Conservation (phyloP, 2,113 vertebrate species). For the Noctilio leporinus region DNA sequence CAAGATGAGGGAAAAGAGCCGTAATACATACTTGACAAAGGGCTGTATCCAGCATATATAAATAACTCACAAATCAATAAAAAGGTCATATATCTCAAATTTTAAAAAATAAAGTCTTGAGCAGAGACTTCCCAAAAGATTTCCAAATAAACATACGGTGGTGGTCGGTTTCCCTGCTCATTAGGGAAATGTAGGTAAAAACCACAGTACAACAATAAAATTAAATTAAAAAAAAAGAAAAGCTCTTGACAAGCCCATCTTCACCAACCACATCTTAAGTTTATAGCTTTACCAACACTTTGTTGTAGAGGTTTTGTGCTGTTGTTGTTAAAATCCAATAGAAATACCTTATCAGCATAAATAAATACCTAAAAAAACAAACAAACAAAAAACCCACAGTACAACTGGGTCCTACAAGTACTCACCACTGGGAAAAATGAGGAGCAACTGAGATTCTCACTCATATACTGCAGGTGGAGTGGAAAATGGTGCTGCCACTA, state of each 20-base stretch:
- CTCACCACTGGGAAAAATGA: neutral
- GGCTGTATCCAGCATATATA: neutral
- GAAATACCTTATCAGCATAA: neutral
- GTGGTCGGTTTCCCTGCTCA: neutral
- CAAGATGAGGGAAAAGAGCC: neutral
- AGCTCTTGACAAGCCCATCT: conserved; percentile 45
- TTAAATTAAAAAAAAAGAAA: too few relatives aligned
- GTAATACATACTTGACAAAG: neutral
- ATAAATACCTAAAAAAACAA: neutral
- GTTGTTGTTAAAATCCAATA: conserved; percentile 8
- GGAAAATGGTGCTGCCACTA: neutral
- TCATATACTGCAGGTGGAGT: too few relatives aligned
- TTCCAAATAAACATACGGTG: neutral
- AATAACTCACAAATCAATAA: neutral
- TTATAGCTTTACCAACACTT: neutral
- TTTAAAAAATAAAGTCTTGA: neutral
- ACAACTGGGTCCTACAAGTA: neutral
- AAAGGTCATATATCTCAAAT: neutral
- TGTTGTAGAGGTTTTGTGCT: neutral
- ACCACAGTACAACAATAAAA: too few relatives aligned
- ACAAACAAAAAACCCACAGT: too few relatives aligned
- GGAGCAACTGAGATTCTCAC: neutral
- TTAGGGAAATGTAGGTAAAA: neutral
- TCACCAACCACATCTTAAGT: conserved; percentile 8
- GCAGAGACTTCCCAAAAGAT: neutral